Evolutionary conservation across 2,888 invertebrate genomes (phyloP), one percentile per base, ranked within the genome.

Genomic region (Mythimna ferrago): DNA sequence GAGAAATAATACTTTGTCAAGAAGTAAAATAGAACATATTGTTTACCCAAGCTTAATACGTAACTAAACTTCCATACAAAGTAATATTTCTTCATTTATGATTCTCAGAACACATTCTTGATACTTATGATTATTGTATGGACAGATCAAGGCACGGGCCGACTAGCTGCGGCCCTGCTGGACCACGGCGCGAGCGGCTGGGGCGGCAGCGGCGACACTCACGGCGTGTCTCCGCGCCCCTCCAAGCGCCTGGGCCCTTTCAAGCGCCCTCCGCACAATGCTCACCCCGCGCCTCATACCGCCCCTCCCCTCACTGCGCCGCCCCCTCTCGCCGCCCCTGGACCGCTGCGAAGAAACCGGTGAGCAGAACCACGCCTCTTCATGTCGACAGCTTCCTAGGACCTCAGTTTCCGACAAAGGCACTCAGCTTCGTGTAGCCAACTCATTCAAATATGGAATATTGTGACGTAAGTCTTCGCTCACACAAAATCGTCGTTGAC

Each of bases 191-290:
- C 93, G 21, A 87, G 85, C 73, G 79, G 91, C 66, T 97, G 94
- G 96, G 93, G 89, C 90, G 90, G 88, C 38, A 81, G 88, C 67
- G 76, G 85, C 48, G 93, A 93, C 69, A 61, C 91, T 4, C 93
- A 90, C 87, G 84, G 93, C 19, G 92, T 90, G 73, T 98, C 98
- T 2, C 98, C 98, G 64, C 96, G 98, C 65, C 97, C 98, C 6
- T 92, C 97, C 82, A 98, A 98, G 90, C 97, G 98, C 68, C 96
- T 98, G 86, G 97, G 97, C 2, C 97, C 97, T 80, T 97, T 97
- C 95, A 97, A 97, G 84, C 95, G 97, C 44, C 96, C 97, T 53
- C 88, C 89, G 35, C 87, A 63, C 35, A 4, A 7, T 69, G 66
- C 69, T 26, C 65, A 76, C 69, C 74, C 87, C 81, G 73, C 89